A percentile compares a stretch with the other conserved stretches of the same genome.
Evolutionary conservation across 2,113 vertebrate genomes (phyloP).

Genomic region (Eira barbara): DNA sequence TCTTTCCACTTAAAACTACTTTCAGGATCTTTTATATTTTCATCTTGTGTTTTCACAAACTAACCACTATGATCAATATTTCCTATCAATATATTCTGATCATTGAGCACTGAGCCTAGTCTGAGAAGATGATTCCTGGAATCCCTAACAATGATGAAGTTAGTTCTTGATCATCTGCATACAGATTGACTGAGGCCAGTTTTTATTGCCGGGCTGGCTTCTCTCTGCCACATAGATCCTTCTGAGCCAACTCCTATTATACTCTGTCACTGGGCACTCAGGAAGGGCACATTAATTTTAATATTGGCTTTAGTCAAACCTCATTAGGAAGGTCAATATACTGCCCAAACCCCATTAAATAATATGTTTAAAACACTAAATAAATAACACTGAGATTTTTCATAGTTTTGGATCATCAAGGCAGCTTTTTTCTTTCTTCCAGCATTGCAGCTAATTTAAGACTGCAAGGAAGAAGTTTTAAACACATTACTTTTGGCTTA

Average conservation of each 20-base stretch:
- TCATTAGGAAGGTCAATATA: constrained; percentile 61
- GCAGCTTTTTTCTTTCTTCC: constrained; percentile 43
- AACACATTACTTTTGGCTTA: constrained; percentile 53
- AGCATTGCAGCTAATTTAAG: constrained; percentile 55
- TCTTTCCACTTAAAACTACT: constrained; percentile 13
- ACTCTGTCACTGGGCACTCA: constrained; percentile 8
- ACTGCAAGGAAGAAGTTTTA: constrained; percentile 49
- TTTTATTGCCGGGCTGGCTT: constrained; percentile 14
- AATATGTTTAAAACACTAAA: constrained; percentile 53
- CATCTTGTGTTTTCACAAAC: constrained; percentile 5
- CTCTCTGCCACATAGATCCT: neutral
- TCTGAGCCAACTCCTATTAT: neutral
- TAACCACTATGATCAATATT: neutral
- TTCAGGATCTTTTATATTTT: neutral
- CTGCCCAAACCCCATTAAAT: constrained; percentile 55
- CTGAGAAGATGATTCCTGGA: constrained; percentile 25
- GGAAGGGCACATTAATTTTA: constrained; percentile 61
- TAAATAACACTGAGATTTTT: constrained; percentile 48
- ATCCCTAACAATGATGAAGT: neutral
- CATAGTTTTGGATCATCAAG: constrained; percentile 43
- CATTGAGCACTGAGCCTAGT: neutral
- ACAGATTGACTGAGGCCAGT: neutral
- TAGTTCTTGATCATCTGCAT: neutral
- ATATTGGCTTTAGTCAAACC: constrained; percentile 62
- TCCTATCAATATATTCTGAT: constrained; percentile 2